Evolutionary conservation across 2,888 invertebrate genomes (phyloP).

Genomic region (Drosophila imparisetae): DNA sequence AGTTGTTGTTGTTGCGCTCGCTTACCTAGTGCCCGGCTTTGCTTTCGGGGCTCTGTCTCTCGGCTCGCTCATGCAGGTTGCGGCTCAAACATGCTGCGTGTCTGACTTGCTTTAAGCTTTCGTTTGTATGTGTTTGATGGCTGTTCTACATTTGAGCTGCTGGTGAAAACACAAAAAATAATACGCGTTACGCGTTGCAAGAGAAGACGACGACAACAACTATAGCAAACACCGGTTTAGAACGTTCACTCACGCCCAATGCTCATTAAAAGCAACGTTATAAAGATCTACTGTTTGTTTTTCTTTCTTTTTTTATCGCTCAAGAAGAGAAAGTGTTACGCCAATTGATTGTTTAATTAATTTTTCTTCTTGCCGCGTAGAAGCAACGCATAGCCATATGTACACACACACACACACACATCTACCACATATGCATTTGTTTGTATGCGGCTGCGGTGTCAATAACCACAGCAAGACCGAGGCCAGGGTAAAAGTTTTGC

Average conservation of each 20-base stretch:
- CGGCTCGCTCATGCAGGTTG: constrained; percentile 66
- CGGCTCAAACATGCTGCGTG: constrained; percentile 59
- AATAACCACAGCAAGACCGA: constrained; percentile 60
- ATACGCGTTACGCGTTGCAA: constrained; percentile 10
- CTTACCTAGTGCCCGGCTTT: constrained; percentile 72
- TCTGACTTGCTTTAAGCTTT: constrained; percentile 32
- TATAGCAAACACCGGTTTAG: constrained; percentile 57
- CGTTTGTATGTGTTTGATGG: constrained; percentile 21
- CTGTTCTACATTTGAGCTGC: constrained; percentile 64
- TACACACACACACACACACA: constrained; percentile 3
- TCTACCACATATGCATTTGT: background rate
- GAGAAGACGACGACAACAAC: background rate
- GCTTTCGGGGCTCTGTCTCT: constrained; percentile 20
- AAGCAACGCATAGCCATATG: constrained; percentile 26
- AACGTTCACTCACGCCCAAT: constrained; percentile 71
- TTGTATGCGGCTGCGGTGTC: constrained; percentile 56
- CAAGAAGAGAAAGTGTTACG: constrained; percentile 79
- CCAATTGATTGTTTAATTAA: constrained; percentile 79
- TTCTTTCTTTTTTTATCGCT: constrained; percentile 60
- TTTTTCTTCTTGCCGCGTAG: constrained; percentile 53
- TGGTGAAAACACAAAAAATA: constrained; percentile 53
- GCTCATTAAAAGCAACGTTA: constrained; percentile 41
- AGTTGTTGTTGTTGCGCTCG: constrained; percentile 27
- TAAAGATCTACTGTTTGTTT: constrained; percentile 53
- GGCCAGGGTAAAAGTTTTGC: constrained; percentile 72